A percentile compares a stretch with the other conserved stretches of the same genome.
phyloP scores from a whole-genome alignment of 2,888 invertebrate species.

The Argyra leucocephala region DNA sequence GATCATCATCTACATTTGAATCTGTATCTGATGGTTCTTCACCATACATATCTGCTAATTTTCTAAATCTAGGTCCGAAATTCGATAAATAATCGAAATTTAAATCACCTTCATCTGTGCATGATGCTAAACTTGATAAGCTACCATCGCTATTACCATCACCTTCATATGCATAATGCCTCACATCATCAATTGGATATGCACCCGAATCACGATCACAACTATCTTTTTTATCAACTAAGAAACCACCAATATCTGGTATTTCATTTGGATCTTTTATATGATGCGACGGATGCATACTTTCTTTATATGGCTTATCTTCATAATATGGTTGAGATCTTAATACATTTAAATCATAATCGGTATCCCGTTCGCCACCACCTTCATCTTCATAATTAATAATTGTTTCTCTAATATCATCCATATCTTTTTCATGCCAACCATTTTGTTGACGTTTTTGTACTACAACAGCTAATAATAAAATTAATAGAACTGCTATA shows the following conservation, averaged over 20 bases:
- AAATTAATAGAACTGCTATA: slow-evolving; percentile 63
- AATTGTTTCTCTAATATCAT: slow-evolving; percentile 94
- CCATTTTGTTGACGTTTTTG: slow-evolving; percentile 77
- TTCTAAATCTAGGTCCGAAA: slow-evolving; percentile 92
- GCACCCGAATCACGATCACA: slow-evolving; percentile 87
- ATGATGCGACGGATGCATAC: slow-evolving; percentile 33
- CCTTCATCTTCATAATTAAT: slow-evolving; percentile 98
- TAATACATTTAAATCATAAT: slow-evolving; percentile 43
- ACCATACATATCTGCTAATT: slow-evolving; percentile 90
- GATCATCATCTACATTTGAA: slow-evolving; percentile 63
- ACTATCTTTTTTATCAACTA: slow-evolving; percentile 78
- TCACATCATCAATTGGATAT: slow-evolving; percentile 88
- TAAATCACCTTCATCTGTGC: slow-evolving; percentile 85
- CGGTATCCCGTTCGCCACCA: slow-evolving; percentile 92
- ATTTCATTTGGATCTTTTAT: slow-evolving; percentile 49
- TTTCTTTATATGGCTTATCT: slow-evolving; percentile 42
- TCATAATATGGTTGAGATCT: slow-evolving; percentile 43
- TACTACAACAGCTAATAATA: slow-evolving; percentile 84
- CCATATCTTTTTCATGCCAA: slow-evolving; percentile 81
- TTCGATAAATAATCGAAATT: slow-evolving; percentile 90
- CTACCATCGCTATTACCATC: slow-evolving; percentile 89
- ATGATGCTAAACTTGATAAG: slow-evolving; percentile 82
- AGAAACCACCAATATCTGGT: slow-evolving; percentile 80
- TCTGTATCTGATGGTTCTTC: slow-evolving; percentile 76
- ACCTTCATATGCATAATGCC: slow-evolving; percentile 96